phyloP scores from a whole-genome alignment of 2,888 invertebrate genomes.

The Drosophila bunnanda region DNA sequence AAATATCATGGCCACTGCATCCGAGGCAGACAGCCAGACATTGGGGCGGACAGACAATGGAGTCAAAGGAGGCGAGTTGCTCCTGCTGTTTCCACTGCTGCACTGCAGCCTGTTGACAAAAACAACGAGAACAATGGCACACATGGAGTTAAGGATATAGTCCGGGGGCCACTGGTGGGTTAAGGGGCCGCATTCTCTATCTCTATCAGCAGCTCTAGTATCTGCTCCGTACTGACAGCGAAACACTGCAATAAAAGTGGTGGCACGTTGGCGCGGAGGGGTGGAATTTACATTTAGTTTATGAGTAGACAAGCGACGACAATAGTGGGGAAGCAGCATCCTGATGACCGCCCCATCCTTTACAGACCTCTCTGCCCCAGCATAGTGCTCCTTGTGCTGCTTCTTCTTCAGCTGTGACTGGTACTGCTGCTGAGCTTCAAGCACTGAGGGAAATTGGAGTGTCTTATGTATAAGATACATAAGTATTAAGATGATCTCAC shows the following conservation, averaged over 20 bases:
- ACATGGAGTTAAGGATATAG: slow-evolving; percentile 57
- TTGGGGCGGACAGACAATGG: slow-evolving; percentile 46
- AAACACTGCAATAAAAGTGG: slow-evolving; percentile 74
- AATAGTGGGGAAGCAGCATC: slow-evolving; percentile 49
- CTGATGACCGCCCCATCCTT: slow-evolving; percentile 22
- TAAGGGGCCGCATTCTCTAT: slow-evolving; percentile 16
- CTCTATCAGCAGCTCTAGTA: slow-evolving; percentile 4
- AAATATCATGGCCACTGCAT: slow-evolving; percentile 45
- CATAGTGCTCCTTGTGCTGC: slow-evolving; percentile 43
- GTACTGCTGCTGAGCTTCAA: slow-evolving; percentile 10
- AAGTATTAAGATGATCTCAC: no score
- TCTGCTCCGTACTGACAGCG: slow-evolving; percentile 50
- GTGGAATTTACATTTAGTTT: slow-evolving; percentile 78
- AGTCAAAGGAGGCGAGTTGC: slow-evolving; percentile 51
- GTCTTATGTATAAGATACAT: no score
- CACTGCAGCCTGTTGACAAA: slow-evolving; percentile 71
- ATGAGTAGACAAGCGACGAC: slow-evolving; percentile 79
- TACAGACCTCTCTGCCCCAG: slow-evolving; percentile 26
- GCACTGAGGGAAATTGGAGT: slow-evolving; percentile 14
- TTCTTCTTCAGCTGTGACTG: slow-evolving; percentile 10
- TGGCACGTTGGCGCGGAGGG: slow-evolving; percentile 43
- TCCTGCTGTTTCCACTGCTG: slow-evolving; percentile 49
- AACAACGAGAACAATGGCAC: slow-evolving; percentile 52
- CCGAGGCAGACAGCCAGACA: slow-evolving; percentile 29
- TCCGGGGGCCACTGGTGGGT: slow-evolving; percentile 12